Evolutionary conservation across 2,888 invertebrate species (phyloP).

Genomic region (Siphlonurus alternatus): DNA sequence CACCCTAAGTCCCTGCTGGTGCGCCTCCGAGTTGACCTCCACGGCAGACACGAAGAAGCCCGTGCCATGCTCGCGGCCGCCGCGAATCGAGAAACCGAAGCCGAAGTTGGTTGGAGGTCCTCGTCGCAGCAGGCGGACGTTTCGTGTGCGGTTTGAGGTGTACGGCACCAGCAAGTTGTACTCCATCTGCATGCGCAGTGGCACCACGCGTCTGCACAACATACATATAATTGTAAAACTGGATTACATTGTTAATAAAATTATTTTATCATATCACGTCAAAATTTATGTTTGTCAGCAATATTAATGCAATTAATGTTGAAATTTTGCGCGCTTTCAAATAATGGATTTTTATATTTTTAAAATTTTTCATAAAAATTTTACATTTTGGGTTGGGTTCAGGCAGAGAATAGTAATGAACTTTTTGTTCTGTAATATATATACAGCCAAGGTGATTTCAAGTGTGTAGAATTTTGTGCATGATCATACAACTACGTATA

Average conservation of each 20-base stretch:
- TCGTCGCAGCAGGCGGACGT: slow-evolving; percentile 37
- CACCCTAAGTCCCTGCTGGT: slow-evolving; percentile 72
- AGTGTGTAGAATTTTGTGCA: too few species aligned
- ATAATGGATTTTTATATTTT: too few species aligned
- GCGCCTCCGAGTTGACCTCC: slow-evolving; percentile 72
- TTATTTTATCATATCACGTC: too few species aligned
- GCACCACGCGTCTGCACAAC: slow-evolving; percentile 7
- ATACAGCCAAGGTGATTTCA: too few species aligned
- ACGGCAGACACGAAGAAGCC: slow-evolving; percentile 86
- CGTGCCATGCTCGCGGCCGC: slow-evolving; percentile 79
- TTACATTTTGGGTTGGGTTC: too few species aligned
- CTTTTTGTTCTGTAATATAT: too few species aligned
- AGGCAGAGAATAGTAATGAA: too few species aligned
- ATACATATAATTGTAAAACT: background rate
- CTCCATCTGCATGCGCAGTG: slow-evolving; percentile 9
- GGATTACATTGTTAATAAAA: background rate
- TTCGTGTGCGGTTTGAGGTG: slow-evolving; percentile 28
- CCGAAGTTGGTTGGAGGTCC: slow-evolving; percentile 24
- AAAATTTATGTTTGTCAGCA: too few species aligned
- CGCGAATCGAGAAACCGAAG: slow-evolving; percentile 67
- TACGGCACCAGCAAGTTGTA: slow-evolving; percentile 9
- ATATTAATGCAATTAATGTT: too few species aligned
- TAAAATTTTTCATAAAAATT: too few species aligned
- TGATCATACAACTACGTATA: too few species aligned
- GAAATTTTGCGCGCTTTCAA: too few species aligned